These are phyloP conservation scores for Pangasius larnaudii DNA, from an alignment of 2,797 vertebrate genomes.

Conservation along the genomic window DNA sequence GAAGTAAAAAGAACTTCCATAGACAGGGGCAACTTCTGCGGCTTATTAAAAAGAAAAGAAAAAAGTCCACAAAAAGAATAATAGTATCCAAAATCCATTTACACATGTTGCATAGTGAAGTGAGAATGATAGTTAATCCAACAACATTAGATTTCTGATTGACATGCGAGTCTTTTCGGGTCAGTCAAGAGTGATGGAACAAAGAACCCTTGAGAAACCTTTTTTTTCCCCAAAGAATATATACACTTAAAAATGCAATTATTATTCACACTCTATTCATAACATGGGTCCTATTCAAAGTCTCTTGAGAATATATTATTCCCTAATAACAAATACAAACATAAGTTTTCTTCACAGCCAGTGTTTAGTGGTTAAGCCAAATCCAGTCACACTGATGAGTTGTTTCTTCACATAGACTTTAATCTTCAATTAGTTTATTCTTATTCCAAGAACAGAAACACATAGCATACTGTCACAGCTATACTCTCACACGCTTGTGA, in stretches of 20 bases:
- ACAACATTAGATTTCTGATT: neutral
- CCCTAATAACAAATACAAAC: neutral
- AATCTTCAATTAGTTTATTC: neutral
- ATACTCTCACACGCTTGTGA: neutral
- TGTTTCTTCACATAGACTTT: constrained; percentile 4
- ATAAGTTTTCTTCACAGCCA: neutral
- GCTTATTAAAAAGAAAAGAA: constrained; percentile 29
- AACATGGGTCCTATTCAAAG: neutral
- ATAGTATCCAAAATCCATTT: constrained; percentile 34
- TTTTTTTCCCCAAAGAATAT: neutral
- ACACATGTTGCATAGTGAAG: constrained; percentile 21
- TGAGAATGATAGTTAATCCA: constrained; percentile 6
- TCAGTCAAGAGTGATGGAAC: neutral
- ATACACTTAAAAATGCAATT: neutral
- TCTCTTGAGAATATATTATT: neutral
- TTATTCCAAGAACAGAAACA: neutral
- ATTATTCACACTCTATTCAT: neutral
- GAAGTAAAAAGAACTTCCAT: neutral
- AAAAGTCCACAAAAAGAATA: constrained; percentile 20
- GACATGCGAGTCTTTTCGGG: constrained; percentile 8
- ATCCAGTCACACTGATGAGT: neutral
- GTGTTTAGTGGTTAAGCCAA: no score
- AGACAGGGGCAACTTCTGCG: constrained; percentile 2
- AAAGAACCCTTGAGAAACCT: neutral
- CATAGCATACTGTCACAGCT: neutral